Percentiles rank a stretch among this genome's conserved stretches.
These are phyloP conservation scores for Lasaia peninsularis DNA, from an alignment of 1,140 invertebrate species.

Conservation along the genomic window DNA sequence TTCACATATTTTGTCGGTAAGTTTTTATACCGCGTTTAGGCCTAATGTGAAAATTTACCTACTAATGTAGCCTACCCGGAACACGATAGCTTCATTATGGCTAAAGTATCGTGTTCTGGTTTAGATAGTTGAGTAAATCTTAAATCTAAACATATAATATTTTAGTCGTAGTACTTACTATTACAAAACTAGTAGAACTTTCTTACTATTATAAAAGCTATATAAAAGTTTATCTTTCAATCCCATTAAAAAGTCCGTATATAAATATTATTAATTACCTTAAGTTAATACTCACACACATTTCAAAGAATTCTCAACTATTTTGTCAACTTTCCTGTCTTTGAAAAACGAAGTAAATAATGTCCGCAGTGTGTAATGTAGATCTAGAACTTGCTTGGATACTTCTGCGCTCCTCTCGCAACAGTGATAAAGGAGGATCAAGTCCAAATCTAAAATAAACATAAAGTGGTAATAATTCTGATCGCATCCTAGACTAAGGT, in stretches of 20 bases:
- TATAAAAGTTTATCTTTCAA: too few relatives aligned
- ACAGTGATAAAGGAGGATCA: conserved; percentile 46
- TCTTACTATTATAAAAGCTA: too few relatives aligned
- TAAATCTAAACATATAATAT: too few relatives aligned
- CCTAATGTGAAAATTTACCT: too few relatives aligned
- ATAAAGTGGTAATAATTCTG: background rate
- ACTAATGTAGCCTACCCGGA: too few relatives aligned
- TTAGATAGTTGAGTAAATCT: too few relatives aligned
- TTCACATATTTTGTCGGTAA: too few relatives aligned
- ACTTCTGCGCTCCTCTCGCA: conserved; percentile 46
- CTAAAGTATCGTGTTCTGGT: too few relatives aligned
- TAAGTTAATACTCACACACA: background rate
- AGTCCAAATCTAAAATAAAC: conserved; percentile 46
- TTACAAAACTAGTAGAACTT: too few relatives aligned
- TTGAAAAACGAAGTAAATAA: conserved; percentile 43
- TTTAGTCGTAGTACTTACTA: too few relatives aligned
- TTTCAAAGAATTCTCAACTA: background rate
- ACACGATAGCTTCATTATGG: too few relatives aligned
- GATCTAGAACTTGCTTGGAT: conserved; percentile 55
- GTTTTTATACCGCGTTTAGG: too few relatives aligned
- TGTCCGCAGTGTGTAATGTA: conserved; percentile 50
- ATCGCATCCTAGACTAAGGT: background rate
- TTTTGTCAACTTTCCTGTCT: conserved; percentile 15
- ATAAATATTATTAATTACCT: conserved; percentile 28
- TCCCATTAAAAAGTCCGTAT: background rate